Evolutionary conservation across 2,113 vertebrate species (phyloP).

Genomic region (Entomyzon cyanotis): DNA sequence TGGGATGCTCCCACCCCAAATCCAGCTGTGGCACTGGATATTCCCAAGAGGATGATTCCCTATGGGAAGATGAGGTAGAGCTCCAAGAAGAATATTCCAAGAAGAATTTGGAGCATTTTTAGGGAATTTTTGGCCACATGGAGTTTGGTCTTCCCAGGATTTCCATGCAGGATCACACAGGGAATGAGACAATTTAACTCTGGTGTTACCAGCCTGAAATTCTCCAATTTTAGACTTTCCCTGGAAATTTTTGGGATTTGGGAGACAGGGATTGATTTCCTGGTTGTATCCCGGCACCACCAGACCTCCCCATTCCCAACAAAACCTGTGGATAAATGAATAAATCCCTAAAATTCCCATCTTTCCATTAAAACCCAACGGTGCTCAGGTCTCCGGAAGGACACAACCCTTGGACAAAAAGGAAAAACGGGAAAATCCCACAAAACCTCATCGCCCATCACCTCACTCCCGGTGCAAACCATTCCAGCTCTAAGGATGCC

Average conservation of each 20-base stretch:
- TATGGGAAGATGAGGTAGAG: background rate
- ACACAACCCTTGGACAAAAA: rapidly evolving
- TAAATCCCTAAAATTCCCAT: background rate
- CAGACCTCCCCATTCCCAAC: background rate
- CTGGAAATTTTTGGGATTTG: background rate
- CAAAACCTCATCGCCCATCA: rapidly evolving
- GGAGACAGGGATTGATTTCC: background rate
- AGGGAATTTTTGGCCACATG: background rate
- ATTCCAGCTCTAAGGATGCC: background rate
- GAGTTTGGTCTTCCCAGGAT: background rate
- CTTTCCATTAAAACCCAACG: background rate
- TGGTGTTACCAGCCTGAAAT: background rate
- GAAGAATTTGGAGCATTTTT: background rate
- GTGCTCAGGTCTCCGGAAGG: rapidly evolving
- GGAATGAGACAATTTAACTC: too few relatives aligned
- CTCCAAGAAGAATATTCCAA: background rate
- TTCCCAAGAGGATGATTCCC: background rate
- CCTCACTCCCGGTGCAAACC: background rate
- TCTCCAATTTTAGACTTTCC: background rate
- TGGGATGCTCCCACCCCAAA: background rate
- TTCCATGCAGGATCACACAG: background rate
- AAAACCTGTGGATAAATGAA: rapidly evolving
- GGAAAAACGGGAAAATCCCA: rapidly evolving
- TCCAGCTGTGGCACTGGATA: rapidly evolving
- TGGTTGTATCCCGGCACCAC: background rate